Evolutionary conservation across 2,888 invertebrate species (phyloP), one percentile per base, ranked within the genome.

Genomic region (Athetis lepigone): DNA sequence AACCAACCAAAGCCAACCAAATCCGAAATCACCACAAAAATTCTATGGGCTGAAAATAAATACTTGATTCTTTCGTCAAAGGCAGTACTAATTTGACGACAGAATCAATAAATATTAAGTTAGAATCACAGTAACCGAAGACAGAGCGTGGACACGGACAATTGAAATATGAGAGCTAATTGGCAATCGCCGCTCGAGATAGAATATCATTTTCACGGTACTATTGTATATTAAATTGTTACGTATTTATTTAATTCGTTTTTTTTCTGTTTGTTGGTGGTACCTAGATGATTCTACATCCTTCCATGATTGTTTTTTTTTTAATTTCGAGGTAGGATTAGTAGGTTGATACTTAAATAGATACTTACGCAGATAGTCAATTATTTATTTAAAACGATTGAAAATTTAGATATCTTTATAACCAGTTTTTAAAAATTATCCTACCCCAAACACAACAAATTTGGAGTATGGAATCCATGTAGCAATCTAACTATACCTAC

Each of bases 111-210:
- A 37, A n/a, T 37, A 46, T n/a, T 11, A 40, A 47, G 36, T 16
- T 40, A 62, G 25, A 51, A 29, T 47, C 36, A 7, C 39, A 18
- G 73, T 77, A 82, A 80, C 70, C 56, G 52, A 70, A 85, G 65
- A 63, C 60, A 67, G 36, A 58, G 75, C 57, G 77, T 84, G 87
- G 85, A 85, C 91, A 88, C 69, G 72, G 85, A 80, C 82, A 72
- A 85, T 66, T 80, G 93, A 87, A 92, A 94, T 80, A 75, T 52
- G 93, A 93, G 90, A 87, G 67, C 77, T 94, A 92, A 94, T 94
- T 94, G 94, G 90, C 90, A 92, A 94, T 94, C 92, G 87, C 77
- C 85, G 77, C 62, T 73, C 84, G 77, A 87, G 89, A 92, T 90
- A 85, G 88, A 68, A 77, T 90, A 90, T 92, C 85, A 75, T 69